A percentile compares a stretch with the other conserved stretches of the same genome.
These are phyloP conservation scores for Drosophila parabipectinata DNA, from an alignment of 1,140 invertebrate genomes.

Conservation along the genomic window DNA sequence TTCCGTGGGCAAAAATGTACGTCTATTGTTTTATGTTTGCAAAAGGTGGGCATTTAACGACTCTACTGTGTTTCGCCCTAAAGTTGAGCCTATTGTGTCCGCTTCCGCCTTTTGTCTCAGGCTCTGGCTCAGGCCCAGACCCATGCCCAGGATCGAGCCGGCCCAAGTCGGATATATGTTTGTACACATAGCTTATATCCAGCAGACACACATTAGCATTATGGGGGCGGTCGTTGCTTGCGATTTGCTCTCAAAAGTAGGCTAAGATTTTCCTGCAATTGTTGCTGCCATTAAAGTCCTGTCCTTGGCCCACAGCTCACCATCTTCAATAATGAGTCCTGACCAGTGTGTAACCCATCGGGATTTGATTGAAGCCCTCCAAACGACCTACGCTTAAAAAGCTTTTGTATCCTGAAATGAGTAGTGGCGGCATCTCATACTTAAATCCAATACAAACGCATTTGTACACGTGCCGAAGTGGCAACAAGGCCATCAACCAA, in stretches of 20 bases:
- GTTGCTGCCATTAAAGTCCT: not conserved
- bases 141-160: no score
- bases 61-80: conserved; percentile 48
- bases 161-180: conserved; percentile 17
- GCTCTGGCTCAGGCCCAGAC: not conserved
- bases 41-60: conserved; percentile 63
- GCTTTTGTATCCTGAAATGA: conserved; percentile 25
- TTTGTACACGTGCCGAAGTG: conserved; percentile 11
- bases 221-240: conserved; percentile 22
- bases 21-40: conserved; percentile 61
- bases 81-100: conserved; percentile 59
- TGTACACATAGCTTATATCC: conserved; percentile 6
- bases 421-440: conserved; percentile 7
- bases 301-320: conserved; percentile 1
- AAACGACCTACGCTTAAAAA: conserved; percentile 48
- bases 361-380: conserved; percentile 26
- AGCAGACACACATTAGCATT: conserved; percentile 32
- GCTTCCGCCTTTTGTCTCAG: conserved; percentile 42
- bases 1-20: conserved; percentile 46
- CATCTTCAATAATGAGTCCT: conserved; percentile 32
- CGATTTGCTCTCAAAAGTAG: conserved; percentile 53
- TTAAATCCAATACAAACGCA: conserved; percentile 5
- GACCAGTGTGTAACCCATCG: conserved; percentile 35
- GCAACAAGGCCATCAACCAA: conserved; percentile 41
- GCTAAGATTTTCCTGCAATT: conserved; percentile 46